Base-by-base conservation (phyloP, 2,113 vertebrate species). In the Peromyscus maniculatus region DNA sequence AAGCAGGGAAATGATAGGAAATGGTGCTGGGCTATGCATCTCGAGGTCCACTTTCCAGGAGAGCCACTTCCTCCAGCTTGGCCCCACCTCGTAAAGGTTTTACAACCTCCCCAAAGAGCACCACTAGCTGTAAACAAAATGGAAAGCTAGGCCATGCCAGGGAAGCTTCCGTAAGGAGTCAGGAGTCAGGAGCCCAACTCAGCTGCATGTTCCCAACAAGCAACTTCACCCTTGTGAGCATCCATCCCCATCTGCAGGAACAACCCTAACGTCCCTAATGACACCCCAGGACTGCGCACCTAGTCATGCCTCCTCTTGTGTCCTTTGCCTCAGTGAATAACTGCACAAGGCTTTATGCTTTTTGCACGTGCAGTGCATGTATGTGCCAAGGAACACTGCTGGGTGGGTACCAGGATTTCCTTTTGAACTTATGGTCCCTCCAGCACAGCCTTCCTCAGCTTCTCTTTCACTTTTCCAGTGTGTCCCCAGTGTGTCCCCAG, bases 311-410 rank as follows among this genome's bases (percentile, higher is more conserved):
- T 55, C 52, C 31, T 57, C 33, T 57, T 19, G 8, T 31, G 33
- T 80, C 19, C 1, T 4, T 1, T 9, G 5, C 2, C 12, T 57
- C 9, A 0, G 3, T 1, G n/a, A 43, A 52, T 8, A 2, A 3
- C 15, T 52, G 71, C 11, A 26, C 36, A 26, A 16, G 69, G 55
- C 79, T 72, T 17, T 33, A 21, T 9, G 28, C 28, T 33, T 55
- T 7, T 21, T 21, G 31, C 19, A 11, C 36, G 17, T 36, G 52
- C 8, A 55, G 55, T 55, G 12, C 55, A 12, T 55, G 13, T 36
- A 5, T 55, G 31, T 57, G 52, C 8, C 49, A 57, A n/a, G 78
- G 78, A 80, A 21, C 5, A 11, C 78, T 8, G 19, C 31, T 36
- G 17, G 16, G 15, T 49, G 17, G 15, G n/a, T 5, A 0, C 52